Base-by-base conservation (phyloP, 2,113 vertebrate genomes). In the Cnemophilus loriae region DNA sequence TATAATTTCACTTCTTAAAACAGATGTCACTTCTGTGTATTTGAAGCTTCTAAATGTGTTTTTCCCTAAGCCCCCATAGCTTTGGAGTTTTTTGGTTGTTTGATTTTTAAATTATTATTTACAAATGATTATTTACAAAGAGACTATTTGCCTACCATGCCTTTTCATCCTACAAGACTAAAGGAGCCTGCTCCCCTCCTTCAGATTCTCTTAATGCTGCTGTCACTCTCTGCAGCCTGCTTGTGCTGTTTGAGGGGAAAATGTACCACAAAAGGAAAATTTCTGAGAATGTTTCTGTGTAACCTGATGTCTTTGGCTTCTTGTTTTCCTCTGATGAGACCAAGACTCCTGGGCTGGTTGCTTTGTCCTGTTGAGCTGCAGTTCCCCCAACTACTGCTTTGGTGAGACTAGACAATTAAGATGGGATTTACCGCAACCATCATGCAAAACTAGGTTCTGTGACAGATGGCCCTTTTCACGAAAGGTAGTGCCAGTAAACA, bases 1-100 rank as follows among this genome's bases (percentile, higher is more conserved):
- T 44, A 17, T 24, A 87, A 82, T 90, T 91, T 76, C 57, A 90
- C 49, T 91, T 94, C 90, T 82, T 79, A 22, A 74, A 93, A 80
- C 35, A 56, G 69, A 67, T 56, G 30, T 41, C 26, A 64, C 60
- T 95, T 91, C 57, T 53, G 64, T 39, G 44, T 91, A 47, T 68
- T 70, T 74, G 55, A 93, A 80, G 19, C 46, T 84, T 76, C 33
- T 91, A 71, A 78, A 46, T 65, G 22, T 41, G 16, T 26, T 67
- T 65, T 80, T 64, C 46, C 28, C 21, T 68, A 73, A 83, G 30
- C 9, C 6, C 47, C 6, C 6, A 23, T 39, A 59, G 24, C 30
- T 83, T 19, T 65, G 76, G 30, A 4, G 16, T 41, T 8, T 42
- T 60, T 39, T 33, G 10, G 11, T 19, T 52, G n/a, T 37, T 81